phyloP scores from a whole-genome alignment of 2,797 vertebrate species.

The Heterohyrax brucei region DNA sequence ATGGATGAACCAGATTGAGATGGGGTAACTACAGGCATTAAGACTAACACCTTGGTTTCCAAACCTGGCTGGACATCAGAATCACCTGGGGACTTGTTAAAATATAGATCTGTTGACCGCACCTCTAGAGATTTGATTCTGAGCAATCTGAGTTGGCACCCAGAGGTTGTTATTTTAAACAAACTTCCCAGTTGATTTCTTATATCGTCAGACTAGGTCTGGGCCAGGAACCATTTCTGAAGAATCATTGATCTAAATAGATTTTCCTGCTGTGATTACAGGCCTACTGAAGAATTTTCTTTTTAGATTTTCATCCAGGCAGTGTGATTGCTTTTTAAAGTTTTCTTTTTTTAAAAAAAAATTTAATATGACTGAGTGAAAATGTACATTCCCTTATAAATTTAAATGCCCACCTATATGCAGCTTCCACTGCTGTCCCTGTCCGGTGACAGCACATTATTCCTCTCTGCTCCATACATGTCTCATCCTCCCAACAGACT shows the following conservation, averaged over 20 bases:
- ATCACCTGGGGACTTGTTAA: constrained; percentile 29
- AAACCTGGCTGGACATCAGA: neutral
- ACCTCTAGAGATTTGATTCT: constrained; percentile 14
- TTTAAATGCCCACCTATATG: no score
- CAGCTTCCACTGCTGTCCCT: no score
- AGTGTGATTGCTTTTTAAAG: neutral
- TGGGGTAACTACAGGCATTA: neutral
- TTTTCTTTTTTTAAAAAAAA: no score
- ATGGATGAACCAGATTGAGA: neutral
- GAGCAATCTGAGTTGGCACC: neutral
- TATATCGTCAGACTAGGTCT: neutral
- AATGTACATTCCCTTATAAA: no score
- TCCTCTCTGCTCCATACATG: no score
- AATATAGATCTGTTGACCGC: neutral
- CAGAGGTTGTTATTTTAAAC: constrained; percentile 1
- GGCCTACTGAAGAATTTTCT: neutral
- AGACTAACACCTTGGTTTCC: constrained; percentile 9
- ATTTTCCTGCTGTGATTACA: neutral
- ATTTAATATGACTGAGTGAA: no score
- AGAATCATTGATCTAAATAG: neutral
- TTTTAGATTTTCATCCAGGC: constrained; percentile 42
- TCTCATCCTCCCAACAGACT: no score
- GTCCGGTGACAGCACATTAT: no score
- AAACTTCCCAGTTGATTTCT: constrained; percentile 18
- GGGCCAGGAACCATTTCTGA: constrained; percentile 45